Evolutionary conservation across 2,888 invertebrate genomes (phyloP), one percentile per base, ranked within the genome.

Genomic region (Drosophila demipolita): DNA sequence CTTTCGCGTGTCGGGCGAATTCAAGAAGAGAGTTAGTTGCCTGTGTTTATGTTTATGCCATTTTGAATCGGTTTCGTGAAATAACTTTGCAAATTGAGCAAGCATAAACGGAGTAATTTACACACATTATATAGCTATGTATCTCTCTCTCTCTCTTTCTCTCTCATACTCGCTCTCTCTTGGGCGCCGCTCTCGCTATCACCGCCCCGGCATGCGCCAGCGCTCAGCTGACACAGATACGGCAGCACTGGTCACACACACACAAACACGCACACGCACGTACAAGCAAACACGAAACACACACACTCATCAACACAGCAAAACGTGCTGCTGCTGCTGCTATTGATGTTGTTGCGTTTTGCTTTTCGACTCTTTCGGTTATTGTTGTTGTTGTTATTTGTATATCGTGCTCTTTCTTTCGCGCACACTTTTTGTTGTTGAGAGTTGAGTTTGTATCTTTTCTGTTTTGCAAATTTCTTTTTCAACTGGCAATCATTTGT

Each of bases 151-250:
- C 60, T 36, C 32, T 48, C 23, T 60, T 52, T 45, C 60, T 36
- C 45, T 33, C 26, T 48, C 23, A 57, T 52, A 52, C 35, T 54
- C 58, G 68, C 45, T 52, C 50, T 42, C 17, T 20, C 20, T 20
- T 20, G 7, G 1, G 23, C 53, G 8, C 61, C 65, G 59, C 58
- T 54, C 61, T 23, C 45, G 20, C 62, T 65, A 36, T 48, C 52
- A 36, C 32, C 26, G 26, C 23, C 63, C 67, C 73, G 78, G 82
- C 78, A 81, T 73, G 68, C 62, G 73, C 42, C n/a, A 49, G 40
- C 57, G 52, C 66, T 74, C 67, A 67, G 81, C 57, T 81, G 83
- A 80, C 81, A 83, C 80, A 69, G 80, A 81, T 81, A 80, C 73
- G 80, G 83, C 80, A 80, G 80, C 80, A 65, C 82, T 81, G 81